Conservation (phyloP, 2,113 vertebrate species). For the Aegotheles bennettii region DNA sequence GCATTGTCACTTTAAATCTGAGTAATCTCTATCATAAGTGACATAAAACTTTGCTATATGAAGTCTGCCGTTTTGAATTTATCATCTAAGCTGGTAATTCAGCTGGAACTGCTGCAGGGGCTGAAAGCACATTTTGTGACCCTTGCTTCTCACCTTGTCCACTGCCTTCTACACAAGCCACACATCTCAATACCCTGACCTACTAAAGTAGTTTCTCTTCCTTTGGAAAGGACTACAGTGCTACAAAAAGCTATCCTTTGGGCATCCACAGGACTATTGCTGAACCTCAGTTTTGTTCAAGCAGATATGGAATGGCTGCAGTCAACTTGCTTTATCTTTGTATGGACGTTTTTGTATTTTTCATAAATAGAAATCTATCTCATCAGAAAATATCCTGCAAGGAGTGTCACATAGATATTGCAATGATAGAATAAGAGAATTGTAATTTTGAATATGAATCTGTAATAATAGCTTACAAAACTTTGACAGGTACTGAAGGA, state of each 20-base stretch:
- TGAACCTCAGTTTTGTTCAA: background rate
- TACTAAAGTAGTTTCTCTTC: background rate
- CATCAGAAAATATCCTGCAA: background rate
- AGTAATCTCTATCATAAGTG: slow-evolving; percentile 4
- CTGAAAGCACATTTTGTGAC: background rate
- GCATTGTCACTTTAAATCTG: slow-evolving; percentile 31
- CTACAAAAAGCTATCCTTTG: background rate
- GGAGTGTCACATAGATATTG: background rate
- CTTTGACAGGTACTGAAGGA: background rate
- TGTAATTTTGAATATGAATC: background rate
- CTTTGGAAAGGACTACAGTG: background rate
- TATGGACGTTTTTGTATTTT: background rate
- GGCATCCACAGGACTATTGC: background rate
- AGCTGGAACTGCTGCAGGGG: background rate
- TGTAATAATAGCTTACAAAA: background rate
- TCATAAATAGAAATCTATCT: background rate
- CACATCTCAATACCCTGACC: background rate
- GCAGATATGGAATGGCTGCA: background rate
- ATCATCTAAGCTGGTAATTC: background rate
- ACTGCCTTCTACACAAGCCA: accelerated
- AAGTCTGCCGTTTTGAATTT: slow-evolving; percentile 49
- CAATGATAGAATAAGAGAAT: background rate
- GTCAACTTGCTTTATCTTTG: background rate
- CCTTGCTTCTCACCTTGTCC: background rate
- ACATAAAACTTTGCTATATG: slow-evolving; percentile 32